Percentiles rank a stretch among this genome's conserved stretches.
phyloP scores from a whole-genome alignment of 2,888 invertebrate species.

The Tenthredo scrophulariae region DNA sequence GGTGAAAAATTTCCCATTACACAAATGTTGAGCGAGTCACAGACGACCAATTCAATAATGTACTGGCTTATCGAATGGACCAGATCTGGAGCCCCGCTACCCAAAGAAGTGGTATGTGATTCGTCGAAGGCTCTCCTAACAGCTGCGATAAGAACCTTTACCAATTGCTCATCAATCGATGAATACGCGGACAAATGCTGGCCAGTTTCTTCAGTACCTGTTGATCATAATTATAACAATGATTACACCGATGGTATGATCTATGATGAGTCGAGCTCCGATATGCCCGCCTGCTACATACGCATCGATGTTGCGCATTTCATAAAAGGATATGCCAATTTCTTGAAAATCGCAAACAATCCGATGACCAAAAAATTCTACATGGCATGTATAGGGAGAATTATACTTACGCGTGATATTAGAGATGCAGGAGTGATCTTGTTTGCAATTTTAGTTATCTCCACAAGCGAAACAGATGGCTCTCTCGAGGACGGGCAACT shows the following conservation, averaged over 20 bases:
- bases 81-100: slow-evolving; percentile 10
- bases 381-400: slow-evolving; percentile 55
- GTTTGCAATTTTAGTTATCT: slow-evolving; percentile 31
- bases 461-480: slow-evolving; percentile 37
- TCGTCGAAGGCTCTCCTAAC: slow-evolving; percentile 5
- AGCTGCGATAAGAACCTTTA: neutral
- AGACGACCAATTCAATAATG: slow-evolving; percentile 14
- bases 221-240: neutral
- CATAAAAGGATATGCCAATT: slow-evolving; percentile 55
- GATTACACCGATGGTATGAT: slow-evolving; percentile 54
- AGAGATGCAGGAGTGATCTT: slow-evolving; percentile 7
- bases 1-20: neutral
- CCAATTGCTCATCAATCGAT: slow-evolving; percentile 1
- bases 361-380: slow-evolving; percentile 52
- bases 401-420: slow-evolving; percentile 26
- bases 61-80: slow-evolving; percentile 30
- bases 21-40: slow-evolving; percentile 2
- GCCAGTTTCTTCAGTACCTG: neutral
- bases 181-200: neutral
- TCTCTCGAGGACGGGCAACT: neutral
- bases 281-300: slow-evolving; percentile 54
- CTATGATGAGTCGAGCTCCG: slow-evolving; percentile 29
- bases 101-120: slow-evolving; percentile 13
- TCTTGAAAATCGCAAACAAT: slow-evolving; percentile 53
- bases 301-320: slow-evolving; percentile 59